Percentiles rank a stretch among this genome's conserved stretches.
Conservation (phyloP, 37 sponge, comb jelly and placozoan genomes). For the Agelas oroides region DNA sequence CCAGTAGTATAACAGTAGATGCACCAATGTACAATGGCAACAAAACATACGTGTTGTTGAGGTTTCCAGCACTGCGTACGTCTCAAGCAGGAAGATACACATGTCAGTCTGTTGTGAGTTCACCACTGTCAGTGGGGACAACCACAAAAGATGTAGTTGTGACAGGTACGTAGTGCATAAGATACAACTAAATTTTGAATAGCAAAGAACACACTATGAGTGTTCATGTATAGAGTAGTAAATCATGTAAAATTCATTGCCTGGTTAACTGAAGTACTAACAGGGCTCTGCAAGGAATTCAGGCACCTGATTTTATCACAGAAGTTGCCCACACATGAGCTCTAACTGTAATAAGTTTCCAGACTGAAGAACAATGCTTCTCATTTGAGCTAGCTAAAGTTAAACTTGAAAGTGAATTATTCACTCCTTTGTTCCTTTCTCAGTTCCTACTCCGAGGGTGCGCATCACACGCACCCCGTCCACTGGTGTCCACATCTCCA, state of each 20-base stretch:
- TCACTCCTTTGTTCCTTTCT: not conserved
- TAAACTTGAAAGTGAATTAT: no score
- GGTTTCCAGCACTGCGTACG: not conserved
- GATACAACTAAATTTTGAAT: no score
- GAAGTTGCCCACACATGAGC: no score
- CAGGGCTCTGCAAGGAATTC: no score
- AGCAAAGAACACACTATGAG: no score
- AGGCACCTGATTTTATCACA: no score
- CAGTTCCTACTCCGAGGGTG: conserved; percentile 19
- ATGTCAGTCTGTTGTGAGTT: not conserved
- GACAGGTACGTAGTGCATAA: conserved; percentile 1
- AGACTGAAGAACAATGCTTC: no score
- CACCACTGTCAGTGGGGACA: not conserved
- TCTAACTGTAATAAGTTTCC: no score
- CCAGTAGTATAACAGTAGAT: not conserved
- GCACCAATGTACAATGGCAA: not conserved
- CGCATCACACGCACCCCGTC: not conserved
- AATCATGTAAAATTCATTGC: no score
- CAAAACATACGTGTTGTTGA: not conserved
- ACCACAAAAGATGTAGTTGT: not conserved
- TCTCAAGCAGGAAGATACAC: conserved; percentile 18
- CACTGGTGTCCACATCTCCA: conserved; percentile 2
- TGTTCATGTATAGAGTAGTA: no score
- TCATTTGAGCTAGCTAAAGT: no score
- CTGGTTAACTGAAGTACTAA: no score